These are phyloP conservation scores for Gobio occitaniae DNA, from an alignment of 2,797 vertebrate species.

Conservation along the genomic window DNA sequence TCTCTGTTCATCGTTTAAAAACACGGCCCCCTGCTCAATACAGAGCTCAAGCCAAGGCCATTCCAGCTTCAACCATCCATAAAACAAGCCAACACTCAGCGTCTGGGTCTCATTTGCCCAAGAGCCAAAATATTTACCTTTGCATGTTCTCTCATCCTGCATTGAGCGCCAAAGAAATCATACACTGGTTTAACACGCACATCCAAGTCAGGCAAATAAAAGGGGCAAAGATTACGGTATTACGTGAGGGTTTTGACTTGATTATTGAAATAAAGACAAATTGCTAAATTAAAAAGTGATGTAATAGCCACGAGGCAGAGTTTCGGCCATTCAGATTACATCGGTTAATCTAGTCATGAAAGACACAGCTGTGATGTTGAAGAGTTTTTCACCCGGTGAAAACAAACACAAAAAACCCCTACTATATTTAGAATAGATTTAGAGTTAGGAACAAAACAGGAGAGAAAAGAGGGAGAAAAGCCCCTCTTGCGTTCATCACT, in stretches of 20 bases:
- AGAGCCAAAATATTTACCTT: slow-evolving; percentile 57
- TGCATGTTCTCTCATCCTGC: slow-evolving; percentile 13
- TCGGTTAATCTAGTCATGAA: slow-evolving; percentile 58
- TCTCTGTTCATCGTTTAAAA: slow-evolving; percentile 36
- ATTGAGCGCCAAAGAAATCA: neutral
- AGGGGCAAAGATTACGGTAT: slow-evolving; percentile 5
- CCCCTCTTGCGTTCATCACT: slow-evolving; percentile 62
- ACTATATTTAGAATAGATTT: neutral
- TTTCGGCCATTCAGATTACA: slow-evolving; percentile 29
- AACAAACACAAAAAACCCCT: neutral
- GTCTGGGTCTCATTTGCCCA: slow-evolving; percentile 28
- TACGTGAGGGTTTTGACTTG: slow-evolving; percentile 18
- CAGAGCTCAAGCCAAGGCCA: slow-evolving; percentile 3
- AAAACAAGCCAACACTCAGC: slow-evolving; percentile 22
- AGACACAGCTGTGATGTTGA: slow-evolving; percentile 43
- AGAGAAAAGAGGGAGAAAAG: slow-evolving; percentile 35
- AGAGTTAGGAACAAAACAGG: slow-evolving; percentile 35
- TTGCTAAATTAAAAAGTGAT: slow-evolving; percentile 40
- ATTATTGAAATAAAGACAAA: slow-evolving; percentile 48
- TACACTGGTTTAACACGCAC: neutral
- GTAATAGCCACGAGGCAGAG: slow-evolving; percentile 21
- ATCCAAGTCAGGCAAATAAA: neutral
- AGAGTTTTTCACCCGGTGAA: slow-evolving; percentile 25
- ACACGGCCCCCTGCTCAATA: slow-evolving; percentile 19
- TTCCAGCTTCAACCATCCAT: slow-evolving; percentile 15